Evolutionary conservation across 1,140 invertebrate genomes (phyloP).

Genomic region (Schlechtendalia chinensis): DNA sequence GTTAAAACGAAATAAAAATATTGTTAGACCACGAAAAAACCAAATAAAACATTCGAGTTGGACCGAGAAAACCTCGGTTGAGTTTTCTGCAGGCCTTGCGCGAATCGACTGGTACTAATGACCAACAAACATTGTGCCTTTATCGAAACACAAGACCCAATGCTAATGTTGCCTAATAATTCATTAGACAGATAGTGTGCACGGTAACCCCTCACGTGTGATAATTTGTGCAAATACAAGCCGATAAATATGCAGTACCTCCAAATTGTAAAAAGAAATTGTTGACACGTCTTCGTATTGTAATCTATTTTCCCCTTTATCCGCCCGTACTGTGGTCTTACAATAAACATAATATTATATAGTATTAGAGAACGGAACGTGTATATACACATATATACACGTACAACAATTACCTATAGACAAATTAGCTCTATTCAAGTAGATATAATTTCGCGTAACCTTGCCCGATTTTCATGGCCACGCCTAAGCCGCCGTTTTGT

Average conservation of each 20-base stretch:
- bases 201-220: slow-evolving; percentile 30
- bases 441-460: background rate
- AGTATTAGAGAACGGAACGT: background rate
- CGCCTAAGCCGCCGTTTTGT: background rate
- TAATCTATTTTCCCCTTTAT: slow-evolving; percentile 14
- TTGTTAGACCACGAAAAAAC: background rate
- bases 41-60: too few relatives aligned
- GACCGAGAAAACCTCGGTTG: too few relatives aligned
- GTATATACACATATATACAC: background rate
- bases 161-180: slow-evolving; percentile 48
- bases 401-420: too few relatives aligned
- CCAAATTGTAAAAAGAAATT: slow-evolving; percentile 14
- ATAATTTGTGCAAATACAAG: slow-evolving; percentile 48
- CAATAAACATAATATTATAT: background rate
- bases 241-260: slow-evolving; percentile 28
- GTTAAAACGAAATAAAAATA: background rate
- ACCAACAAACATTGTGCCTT: slow-evolving; percentile 27
- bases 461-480: background rate
- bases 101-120: slow-evolving; percentile 39
- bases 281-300: slow-evolving; percentile 18
- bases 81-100: background rate
- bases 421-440: slow-evolving; percentile 39
- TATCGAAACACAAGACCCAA: slow-evolving; percentile 32
- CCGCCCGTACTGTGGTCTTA: background rate
- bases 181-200: slow-evolving; percentile 42